Evolutionary conservation across 1,140 invertebrate genomes (phyloP).

Genomic region (Trichonephila clavata): DNA sequence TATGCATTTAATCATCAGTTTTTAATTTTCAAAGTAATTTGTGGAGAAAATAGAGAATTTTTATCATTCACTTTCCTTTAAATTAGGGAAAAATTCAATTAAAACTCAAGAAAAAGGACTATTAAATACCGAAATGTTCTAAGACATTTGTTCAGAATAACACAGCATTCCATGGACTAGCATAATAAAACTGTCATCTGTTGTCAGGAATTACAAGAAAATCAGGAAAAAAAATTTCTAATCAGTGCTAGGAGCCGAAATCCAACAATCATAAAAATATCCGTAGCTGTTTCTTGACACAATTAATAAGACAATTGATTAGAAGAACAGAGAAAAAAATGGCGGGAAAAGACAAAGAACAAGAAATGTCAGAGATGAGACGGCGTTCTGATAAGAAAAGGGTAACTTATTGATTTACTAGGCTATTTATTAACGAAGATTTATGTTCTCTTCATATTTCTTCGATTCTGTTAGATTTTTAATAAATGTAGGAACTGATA

Average conservation of each 20-base stretch:
- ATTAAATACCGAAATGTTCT: too few species aligned
- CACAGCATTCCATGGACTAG: too few species aligned
- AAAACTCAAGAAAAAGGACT: too few species aligned
- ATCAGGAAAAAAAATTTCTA: not conserved
- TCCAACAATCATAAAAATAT: not conserved
- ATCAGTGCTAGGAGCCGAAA: not conserved
- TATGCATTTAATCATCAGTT: too few species aligned
- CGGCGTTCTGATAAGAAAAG: conserved; percentile 1
- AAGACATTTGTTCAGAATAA: too few species aligned
- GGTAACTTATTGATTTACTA: conserved; percentile 25
- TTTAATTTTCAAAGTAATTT: too few species aligned
- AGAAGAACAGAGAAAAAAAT: not conserved
- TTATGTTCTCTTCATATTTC: not conserved
- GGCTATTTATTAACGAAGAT: not conserved
- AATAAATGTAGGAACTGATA: too few species aligned
- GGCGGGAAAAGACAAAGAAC: not conserved
- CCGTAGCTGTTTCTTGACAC: conserved; percentile 14
- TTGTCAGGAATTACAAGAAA: not conserved
- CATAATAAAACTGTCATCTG: conserved; percentile 8
- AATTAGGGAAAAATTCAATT: too few species aligned
- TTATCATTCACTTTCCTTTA: too few species aligned
- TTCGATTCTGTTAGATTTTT: not conserved
- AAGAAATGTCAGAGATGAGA: not conserved
- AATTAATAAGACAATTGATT: conserved; percentile 17
- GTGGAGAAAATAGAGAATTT: too few species aligned